A percentile compares a stretch with the other conserved stretches of the same genome.
Evolutionary conservation across 92 coral and sea anemone species (phyloP).

Genomic region (Montipora capitata): DNA sequence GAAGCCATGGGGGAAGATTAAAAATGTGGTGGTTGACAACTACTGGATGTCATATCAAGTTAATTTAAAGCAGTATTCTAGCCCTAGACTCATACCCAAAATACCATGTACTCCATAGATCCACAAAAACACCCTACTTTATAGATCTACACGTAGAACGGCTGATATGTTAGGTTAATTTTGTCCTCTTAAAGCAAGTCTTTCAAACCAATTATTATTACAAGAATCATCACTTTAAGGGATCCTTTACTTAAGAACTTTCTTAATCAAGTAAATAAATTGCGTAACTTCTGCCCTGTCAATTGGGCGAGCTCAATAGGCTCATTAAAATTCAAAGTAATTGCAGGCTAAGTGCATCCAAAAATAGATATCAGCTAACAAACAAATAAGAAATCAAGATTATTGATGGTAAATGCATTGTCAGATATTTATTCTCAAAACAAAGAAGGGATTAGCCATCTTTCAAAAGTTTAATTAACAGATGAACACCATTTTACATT

Average conservation of each 20-base stretch:
- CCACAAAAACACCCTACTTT: not conserved
- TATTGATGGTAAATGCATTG: not conserved
- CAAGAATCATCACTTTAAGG: not conserved
- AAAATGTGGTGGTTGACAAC: too few relatives aligned
- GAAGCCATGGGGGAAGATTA: too few relatives aligned
- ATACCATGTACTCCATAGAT: not conserved
- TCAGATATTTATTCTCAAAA: not conserved
- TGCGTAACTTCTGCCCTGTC: too few relatives aligned
- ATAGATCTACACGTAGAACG: not conserved
- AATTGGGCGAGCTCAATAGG: too few relatives aligned
- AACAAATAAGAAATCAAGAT: not conserved
- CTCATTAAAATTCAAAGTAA: not conserved
- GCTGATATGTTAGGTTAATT: not conserved
- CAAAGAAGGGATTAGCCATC: not conserved
- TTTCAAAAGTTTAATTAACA: slow-evolving; percentile 4
- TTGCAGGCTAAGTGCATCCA: not conserved
- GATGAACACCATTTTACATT: too few relatives aligned
- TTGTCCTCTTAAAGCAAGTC: not conserved
- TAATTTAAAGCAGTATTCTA: too few relatives aligned
- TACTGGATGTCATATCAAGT: too few relatives aligned
- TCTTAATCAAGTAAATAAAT: too few relatives aligned
- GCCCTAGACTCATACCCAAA: not conserved
- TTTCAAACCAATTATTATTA: not conserved
- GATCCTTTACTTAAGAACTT: not conserved
- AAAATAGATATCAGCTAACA: not conserved